Percentiles rank a stretch among this genome's conserved stretches.
These are phyloP conservation scores for Melanotaenia nigrans DNA, from an alignment of 2,797 vertebrate genomes.

Conservation along the genomic window DNA sequence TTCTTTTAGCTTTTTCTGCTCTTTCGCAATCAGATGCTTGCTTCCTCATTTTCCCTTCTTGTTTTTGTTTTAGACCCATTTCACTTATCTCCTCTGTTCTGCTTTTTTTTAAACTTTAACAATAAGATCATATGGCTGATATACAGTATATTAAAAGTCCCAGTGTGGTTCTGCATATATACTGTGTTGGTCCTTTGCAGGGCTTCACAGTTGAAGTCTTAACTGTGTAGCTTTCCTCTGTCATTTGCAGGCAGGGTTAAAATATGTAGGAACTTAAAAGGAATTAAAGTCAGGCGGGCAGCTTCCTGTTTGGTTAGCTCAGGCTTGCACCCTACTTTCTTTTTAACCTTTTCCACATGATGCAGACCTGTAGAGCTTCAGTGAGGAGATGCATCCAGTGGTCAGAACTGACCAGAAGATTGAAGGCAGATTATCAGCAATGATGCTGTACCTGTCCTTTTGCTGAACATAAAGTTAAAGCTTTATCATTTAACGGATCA, in stretches of 20 bases:
- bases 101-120: background rate
- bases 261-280: background rate
- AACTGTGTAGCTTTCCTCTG: background rate
- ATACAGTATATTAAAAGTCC: background rate
- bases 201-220: background rate
- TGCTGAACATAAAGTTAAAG: background rate
- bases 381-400: background rate
- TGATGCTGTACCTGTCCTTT: too few species aligned
- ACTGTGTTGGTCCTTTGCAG: background rate
- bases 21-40: background rate
- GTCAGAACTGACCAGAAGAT: too few species aligned
- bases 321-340: background rate
- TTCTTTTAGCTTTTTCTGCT: slow-evolving; percentile 3
- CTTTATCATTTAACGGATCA: background rate
- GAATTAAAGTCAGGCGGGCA: too few species aligned
- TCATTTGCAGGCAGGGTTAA: background rate
- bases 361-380: background rate
- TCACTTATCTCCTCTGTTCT: slow-evolving; percentile 13
- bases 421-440: too few species aligned
- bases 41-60: slow-evolving; percentile 14
- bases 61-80: background rate
- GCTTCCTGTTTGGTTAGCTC: background rate
- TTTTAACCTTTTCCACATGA: too few species aligned
- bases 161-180: background rate
- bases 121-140: background rate